Conservation (phyloP, 2,888 invertebrate species). For the Gymnocheta viridis region DNA sequence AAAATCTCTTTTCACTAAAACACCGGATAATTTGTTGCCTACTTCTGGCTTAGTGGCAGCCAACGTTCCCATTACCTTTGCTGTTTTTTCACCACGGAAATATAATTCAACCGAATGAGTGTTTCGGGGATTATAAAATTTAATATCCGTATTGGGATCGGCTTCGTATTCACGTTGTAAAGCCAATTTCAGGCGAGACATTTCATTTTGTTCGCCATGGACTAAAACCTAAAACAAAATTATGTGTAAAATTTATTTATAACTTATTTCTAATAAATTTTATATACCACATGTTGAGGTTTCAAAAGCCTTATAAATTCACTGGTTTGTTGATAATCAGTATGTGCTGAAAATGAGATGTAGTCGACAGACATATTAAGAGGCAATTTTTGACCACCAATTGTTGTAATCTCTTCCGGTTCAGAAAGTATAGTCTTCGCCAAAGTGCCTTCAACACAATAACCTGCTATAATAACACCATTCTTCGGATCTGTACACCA, state of each 20-base stretch:
- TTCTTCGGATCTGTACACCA: constrained; percentile 99
- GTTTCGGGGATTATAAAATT: constrained; percentile 97
- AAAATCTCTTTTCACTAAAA: constrained; percentile 98
- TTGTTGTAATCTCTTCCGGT: constrained; percentile 97
- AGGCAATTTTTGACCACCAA: constrained; percentile 97
- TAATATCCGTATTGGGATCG: constrained; percentile 90
- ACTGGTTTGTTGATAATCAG: constrained; percentile 87
- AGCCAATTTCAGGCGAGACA: constrained; percentile 97
- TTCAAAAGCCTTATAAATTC: constrained; percentile 97
- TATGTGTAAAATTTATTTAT: neutral
- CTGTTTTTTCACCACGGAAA: constrained; percentile 98
- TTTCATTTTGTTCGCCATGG: constrained; percentile 99
- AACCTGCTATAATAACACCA: constrained; percentile 99
- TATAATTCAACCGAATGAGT: constrained; percentile 95
- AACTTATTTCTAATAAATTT: neutral
- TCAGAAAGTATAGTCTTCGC: constrained; percentile 97
- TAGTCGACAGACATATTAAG: constrained; percentile 99
- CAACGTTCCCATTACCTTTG: constrained; percentile 97
- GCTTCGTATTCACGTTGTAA: constrained; percentile 89
- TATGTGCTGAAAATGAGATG: constrained; percentile 99
- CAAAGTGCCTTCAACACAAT: constrained; percentile 94
- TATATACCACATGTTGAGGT: constrained; percentile 94
- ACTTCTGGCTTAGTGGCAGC: constrained; percentile 92
- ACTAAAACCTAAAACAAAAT: constrained; percentile 83
- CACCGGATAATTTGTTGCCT: constrained; percentile 92